Conservation (phyloP, 2,888 invertebrate genomes). For the Ennomos fuscantarius region DNA sequence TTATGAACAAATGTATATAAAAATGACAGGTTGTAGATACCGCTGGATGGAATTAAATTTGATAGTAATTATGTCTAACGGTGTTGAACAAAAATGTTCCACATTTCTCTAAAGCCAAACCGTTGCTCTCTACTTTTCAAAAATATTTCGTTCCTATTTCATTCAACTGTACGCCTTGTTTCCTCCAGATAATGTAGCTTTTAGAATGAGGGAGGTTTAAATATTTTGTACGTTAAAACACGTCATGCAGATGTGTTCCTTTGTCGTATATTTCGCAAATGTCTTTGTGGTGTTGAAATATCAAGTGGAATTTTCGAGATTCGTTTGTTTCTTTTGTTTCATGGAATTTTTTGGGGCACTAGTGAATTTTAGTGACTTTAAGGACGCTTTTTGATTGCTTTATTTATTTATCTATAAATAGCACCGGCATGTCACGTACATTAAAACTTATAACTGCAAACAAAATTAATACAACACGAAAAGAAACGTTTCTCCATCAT, state of each 20-base stretch:
- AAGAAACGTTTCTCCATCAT: too few relatives aligned
- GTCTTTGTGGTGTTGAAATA: constrained; percentile 9
- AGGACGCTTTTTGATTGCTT: too few relatives aligned
- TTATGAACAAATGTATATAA: too few relatives aligned
- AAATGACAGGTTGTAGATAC: too few relatives aligned
- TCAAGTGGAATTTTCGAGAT: not conserved
- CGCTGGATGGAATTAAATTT: too few relatives aligned
- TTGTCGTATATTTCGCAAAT: constrained; percentile 8
- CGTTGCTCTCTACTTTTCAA: not conserved
- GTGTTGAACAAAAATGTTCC: too few relatives aligned
- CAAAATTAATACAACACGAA: too few relatives aligned
- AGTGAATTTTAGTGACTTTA: too few relatives aligned
- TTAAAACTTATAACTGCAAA: too few relatives aligned
- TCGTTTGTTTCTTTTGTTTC: not conserved
- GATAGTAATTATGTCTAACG: too few relatives aligned
- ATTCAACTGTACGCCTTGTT: not conserved
- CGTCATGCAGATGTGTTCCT: constrained; percentile 6
- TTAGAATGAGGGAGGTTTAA: not conserved
- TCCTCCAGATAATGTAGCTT: not conserved
- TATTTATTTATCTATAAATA: too few relatives aligned
- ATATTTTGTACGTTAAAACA: constrained; percentile 6
- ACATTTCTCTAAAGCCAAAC: constrained; percentile 9
- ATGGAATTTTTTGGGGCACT: not conserved
- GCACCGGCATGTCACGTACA: too few relatives aligned
- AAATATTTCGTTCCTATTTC: not conserved